Base-by-base conservation (phyloP, 1,140 invertebrate genomes). In the Ruditapes philippinarum region DNA sequence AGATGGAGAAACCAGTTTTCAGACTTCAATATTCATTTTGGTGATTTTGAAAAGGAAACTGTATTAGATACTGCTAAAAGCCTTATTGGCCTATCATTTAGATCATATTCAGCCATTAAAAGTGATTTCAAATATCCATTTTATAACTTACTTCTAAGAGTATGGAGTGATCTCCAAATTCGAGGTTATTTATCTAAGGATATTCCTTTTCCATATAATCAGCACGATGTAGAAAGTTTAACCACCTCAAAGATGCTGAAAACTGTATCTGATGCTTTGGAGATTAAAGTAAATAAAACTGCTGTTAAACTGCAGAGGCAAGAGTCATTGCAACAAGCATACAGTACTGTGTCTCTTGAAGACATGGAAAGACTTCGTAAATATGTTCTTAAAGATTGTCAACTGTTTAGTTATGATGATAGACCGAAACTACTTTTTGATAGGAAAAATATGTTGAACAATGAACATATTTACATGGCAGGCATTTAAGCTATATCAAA, bases 151-250 rank as follows among this genome's bases (percentile, higher is more conserved):
- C n/a, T 91, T 31, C 28, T 70, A 17, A 45, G 91, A 19, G 60
- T 88, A 17, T 93, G 92, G 92, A 85, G 86, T 45, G 78, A 84
- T 54, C 25, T 93, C 22, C 91, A 92, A 85, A 89, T 91, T 28
- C 60, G 92, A 81, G 92, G 92, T 9, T 60, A 91, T 45, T 28
- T 92, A 11, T 81, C 89, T 0, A 88, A 88, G 49, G 25, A 83
- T 5, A 76, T 70, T 28, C 11, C 62, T 0, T 82, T 91, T 49
- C 89, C 89, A 28, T 90, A 81, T 38, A 31, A 60, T 49, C 17
- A 31, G 11, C 17, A n/a, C 11, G 62, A 68, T 7, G 28, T 42
- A 19, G 31, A 14, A 11, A 45, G 12, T 49, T 19, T 84, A 49
- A 84, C 40, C 11, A 7, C 17, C 1, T 0, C 28, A 3, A 62